Evolutionary conservation across 2,113 vertebrate genomes (phyloP).

Genomic region (Symphodus melops): DNA sequence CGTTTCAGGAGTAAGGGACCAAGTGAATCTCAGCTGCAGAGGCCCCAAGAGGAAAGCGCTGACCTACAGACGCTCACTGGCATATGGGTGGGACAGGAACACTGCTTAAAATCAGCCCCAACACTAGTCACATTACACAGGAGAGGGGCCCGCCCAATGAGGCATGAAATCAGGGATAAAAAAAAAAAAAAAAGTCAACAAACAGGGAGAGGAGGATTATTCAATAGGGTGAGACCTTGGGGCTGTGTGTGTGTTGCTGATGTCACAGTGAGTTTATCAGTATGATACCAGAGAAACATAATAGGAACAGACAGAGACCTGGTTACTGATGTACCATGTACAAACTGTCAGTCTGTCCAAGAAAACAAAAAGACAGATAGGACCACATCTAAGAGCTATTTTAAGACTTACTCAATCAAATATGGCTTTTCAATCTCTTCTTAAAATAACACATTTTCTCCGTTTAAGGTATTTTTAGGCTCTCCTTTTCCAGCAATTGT

Average conservation of each 20-base stretch:
- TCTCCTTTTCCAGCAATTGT: too few relatives aligned
- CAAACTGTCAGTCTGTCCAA: constrained; percentile 12
- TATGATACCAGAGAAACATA: constrained; percentile 32
- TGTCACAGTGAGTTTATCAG: constrained; percentile 52
- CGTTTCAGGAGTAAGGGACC: constrained; percentile 1
- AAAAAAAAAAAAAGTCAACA: constrained; percentile 62
- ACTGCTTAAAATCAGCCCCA: constrained; percentile 46
- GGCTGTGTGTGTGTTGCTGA: constrained; percentile 47
- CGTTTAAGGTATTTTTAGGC: too few relatives aligned
- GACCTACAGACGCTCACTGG: constrained; percentile 47
- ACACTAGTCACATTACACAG: constrained; percentile 65
- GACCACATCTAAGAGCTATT: not conserved
- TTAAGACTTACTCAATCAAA: not conserved
- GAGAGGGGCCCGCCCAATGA: constrained; percentile 61
- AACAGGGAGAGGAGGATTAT: constrained; percentile 59
- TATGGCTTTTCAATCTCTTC: too few relatives aligned
- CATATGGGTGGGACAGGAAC: constrained; percentile 49
- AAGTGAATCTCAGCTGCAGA: constrained; percentile 27
- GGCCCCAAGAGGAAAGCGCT: constrained; percentile 36
- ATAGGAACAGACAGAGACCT: constrained; percentile 13
- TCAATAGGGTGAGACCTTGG: constrained; percentile 49
- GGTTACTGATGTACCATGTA: constrained; percentile 33
- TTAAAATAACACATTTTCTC: too few relatives aligned
- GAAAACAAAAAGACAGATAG: constrained; percentile 4
- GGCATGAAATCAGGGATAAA: constrained; percentile 61